Conservation (phyloP, 2,797 vertebrate species). For the Catharus ustulatus region DNA sequence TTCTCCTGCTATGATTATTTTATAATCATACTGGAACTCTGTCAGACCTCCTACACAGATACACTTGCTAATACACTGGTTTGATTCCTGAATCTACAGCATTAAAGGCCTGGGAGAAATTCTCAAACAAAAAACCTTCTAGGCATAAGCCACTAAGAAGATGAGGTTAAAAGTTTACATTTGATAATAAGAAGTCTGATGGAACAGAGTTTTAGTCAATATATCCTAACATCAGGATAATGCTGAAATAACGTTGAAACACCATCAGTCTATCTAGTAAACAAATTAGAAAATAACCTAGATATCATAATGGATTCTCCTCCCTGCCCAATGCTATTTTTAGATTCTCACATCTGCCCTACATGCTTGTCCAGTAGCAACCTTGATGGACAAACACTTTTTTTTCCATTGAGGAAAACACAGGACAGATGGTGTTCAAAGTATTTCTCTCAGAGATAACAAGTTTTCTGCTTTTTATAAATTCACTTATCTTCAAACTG, state of each 20-base stretch:
- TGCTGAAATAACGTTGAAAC: constrained; percentile 7
- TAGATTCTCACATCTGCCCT: constrained; percentile 54
- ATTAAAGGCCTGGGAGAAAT: background rate
- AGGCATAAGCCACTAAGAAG: background rate
- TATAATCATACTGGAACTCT: background rate
- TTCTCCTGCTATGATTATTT: background rate
- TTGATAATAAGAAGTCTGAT: background rate
- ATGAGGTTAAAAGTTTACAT: constrained; percentile 28
- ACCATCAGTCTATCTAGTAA: background rate
- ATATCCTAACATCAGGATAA: background rate
- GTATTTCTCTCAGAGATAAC: constrained; percentile 36
- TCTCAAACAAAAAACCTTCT: background rate
- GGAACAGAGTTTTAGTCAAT: constrained; percentile 17
- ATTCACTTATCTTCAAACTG: constrained; percentile 57
- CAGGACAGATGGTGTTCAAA: constrained; percentile 56
- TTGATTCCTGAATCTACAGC: background rate
- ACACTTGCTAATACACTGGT: background rate
- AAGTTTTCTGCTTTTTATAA: constrained; percentile 55
- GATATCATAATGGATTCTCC: constrained; percentile 14
- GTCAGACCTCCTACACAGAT: background rate
- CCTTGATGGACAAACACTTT: constrained; percentile 16
- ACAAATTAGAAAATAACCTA: constrained; percentile 43
- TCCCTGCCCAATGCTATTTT: background rate
- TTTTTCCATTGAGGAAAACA: constrained; percentile 41
- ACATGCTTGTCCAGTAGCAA: constrained; percentile 29